Evolutionary conservation across 2,888 invertebrate genomes (phyloP).

Genomic region (Macrosiphum euphorbiae): DNA sequence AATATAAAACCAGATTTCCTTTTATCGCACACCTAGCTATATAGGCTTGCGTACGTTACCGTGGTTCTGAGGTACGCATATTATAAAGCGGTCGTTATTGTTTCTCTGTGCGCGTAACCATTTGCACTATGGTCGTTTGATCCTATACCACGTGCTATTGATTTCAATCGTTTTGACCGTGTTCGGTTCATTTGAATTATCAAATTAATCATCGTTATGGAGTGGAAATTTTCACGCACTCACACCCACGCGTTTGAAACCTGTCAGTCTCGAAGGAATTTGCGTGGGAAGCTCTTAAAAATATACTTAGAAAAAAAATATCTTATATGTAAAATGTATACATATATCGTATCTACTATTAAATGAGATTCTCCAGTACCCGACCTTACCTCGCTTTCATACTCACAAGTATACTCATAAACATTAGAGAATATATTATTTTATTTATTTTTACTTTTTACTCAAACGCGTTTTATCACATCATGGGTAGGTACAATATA

Average conservation of each 20-base stretch:
- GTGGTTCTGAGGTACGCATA: not conserved
- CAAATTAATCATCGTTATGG: constrained; percentile 30
- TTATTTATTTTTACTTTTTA: not conserved
- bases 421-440: not conserved
- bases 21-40: not conserved
- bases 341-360: not conserved
- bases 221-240: constrained; percentile 37
- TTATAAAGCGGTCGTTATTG: not conserved
- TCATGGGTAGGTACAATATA: not conserved
- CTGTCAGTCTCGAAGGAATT: constrained; percentile 31
- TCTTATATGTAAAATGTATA: not conserved
- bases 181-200: constrained; percentile 8
- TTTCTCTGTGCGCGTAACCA: not conserved
- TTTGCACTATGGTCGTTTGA: constrained; percentile 19
- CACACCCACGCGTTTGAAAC: not conserved
- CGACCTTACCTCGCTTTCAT: not conserved
- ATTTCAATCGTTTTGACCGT: constrained; percentile 8
- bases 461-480: not conserved
- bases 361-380: not conserved
- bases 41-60: not conserved
- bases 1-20: not conserved
- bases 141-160: not conserved
- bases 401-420: not conserved
- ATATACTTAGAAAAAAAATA: not conserved
- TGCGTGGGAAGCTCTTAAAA: constrained; percentile 33